phyloP scores from a whole-genome alignment of 2,888 invertebrate genomes.

The Agriopis leucophaearia region DNA sequence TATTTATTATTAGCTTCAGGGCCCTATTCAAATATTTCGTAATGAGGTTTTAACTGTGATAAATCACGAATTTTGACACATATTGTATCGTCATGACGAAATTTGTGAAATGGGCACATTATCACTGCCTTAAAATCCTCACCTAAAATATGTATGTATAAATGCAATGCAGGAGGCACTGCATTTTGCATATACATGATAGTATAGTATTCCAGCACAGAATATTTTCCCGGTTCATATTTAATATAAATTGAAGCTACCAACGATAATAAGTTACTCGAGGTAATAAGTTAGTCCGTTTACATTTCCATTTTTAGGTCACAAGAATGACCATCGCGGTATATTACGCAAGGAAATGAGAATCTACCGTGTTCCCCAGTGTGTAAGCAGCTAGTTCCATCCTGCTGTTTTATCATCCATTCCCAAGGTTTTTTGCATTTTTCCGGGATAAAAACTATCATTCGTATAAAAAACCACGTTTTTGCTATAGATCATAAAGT shows the following conservation, averaged over 20 bases:
- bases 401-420: neutral
- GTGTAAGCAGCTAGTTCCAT: neutral
- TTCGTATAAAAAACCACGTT: neutral
- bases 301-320: conserved; percentile 53
- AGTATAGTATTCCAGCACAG: neutral
- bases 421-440: neutral
- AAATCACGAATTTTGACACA: too few species aligned
- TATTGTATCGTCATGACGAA: too few species aligned
- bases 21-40: too few species aligned
- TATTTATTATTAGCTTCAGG: too few species aligned
- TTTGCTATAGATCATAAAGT: too few species aligned
- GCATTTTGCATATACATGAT: too few species aligned
- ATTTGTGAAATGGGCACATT: too few species aligned
- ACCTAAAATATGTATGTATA: neutral
- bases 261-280: conserved; percentile 35
- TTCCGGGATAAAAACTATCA: neutral
- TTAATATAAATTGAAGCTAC: conserved; percentile 16
- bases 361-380: neutral
- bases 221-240: conserved; percentile 8
- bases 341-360: conserved; percentile 9
- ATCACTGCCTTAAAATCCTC: too few species aligned
- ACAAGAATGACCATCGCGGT: conserved; percentile 45
- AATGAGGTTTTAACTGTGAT: too few species aligned
- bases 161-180: neutral
- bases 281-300: conserved; percentile 48